Evolutionary conservation across 2,888 invertebrate species (phyloP).

Genomic region (Andrena flavipes): DNA sequence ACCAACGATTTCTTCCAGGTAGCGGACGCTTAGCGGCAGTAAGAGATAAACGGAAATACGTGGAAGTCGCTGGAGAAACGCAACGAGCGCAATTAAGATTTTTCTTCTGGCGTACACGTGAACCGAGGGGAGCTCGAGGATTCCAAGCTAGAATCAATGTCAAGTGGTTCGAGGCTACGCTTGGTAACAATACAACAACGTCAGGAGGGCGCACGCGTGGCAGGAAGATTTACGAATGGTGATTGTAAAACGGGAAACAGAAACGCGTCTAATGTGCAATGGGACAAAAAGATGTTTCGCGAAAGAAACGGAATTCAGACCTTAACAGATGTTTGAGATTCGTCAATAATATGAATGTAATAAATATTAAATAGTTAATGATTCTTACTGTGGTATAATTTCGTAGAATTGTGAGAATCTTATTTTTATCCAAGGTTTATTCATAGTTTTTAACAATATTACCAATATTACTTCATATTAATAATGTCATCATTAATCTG

Average conservation of each 20-base stretch:
- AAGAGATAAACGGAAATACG: conserved; percentile 55
- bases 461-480: no score
- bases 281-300: background rate
- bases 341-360: no score
- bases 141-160: conserved; percentile 31
- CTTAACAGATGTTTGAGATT: no score
- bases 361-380: no score
- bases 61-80: conserved; percentile 39
- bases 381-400: no score
- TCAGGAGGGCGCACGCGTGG: conserved; percentile 7
- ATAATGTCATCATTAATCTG: no score
- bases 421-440: no score
- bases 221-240: background rate
- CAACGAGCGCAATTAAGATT: conserved; percentile 50
- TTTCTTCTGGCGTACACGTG: conserved; percentile 37
- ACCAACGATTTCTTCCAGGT: conserved; percentile 50
- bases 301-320: no score
- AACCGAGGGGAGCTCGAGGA: background rate
- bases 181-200: background rate
- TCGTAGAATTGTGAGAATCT: no score
- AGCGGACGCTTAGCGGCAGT: conserved; percentile 29
- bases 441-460: no score
- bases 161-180: background rate
- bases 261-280: background rate
- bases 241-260: background rate